Evolutionary conservation across 2,797 vertebrate species (phyloP).

Genomic region (Bradypodion ventrale): DNA sequence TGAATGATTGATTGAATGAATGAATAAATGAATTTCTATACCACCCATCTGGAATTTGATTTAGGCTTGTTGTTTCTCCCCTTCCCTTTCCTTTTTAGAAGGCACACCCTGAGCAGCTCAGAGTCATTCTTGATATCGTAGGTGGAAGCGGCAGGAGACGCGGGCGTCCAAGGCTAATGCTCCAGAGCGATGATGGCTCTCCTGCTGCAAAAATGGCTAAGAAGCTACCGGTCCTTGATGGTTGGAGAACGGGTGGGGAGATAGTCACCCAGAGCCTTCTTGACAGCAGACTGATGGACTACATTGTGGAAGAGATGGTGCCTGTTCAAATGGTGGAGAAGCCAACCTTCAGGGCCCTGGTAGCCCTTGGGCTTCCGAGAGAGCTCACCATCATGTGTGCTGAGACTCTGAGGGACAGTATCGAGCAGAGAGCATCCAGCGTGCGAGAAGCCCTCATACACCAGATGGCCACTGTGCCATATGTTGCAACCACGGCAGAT

Average conservation of each 20-base stretch:
- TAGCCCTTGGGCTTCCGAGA: background rate
- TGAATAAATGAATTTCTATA: too few relatives aligned
- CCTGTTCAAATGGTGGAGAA: background rate
- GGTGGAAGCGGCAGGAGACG: background rate
- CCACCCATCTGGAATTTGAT: too few relatives aligned
- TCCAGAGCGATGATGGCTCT: background rate
- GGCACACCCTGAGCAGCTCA: background rate
- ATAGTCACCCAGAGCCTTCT: background rate
- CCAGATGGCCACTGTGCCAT: background rate
- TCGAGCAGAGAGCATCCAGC: background rate
- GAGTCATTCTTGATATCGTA: background rate
- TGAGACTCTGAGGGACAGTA: background rate
- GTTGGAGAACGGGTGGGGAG: background rate
- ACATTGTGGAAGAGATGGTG: background rate
- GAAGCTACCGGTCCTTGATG: background rate
- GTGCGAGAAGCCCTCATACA: background rate
- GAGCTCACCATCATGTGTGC: background rate
- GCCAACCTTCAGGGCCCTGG: background rate
- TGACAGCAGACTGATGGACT: background rate
- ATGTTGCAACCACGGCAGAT: background rate
- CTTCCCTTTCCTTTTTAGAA: background rate
- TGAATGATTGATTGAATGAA: too few relatives aligned
- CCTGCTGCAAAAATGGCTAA: background rate
- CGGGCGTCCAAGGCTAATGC: background rate
- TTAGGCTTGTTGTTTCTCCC: background rate